Evolutionary conservation across 2,888 invertebrate genomes (phyloP), one percentile per base, ranked within the genome.

Genomic region (Caenorhabditis angaria): DNA sequence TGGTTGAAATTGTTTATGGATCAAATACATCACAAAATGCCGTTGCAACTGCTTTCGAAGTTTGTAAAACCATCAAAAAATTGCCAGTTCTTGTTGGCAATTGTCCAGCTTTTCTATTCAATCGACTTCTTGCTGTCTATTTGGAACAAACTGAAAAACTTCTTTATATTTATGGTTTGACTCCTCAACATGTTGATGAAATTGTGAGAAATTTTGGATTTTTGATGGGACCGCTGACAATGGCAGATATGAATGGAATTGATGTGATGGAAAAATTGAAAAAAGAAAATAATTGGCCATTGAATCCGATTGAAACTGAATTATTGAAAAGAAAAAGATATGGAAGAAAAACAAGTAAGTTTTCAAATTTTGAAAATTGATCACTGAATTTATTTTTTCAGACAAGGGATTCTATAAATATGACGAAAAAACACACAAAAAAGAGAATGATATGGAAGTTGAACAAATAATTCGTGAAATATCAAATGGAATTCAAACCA

Each of bases 21-120:
- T 73, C 72, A 14, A 56, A 87, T 20, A 88, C 89, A 0, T 87
- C 87, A 1, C 83, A 87, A 27, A 68, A 83, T 32, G 87, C 89
- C 8, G 87, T 88, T 8, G 89, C 89, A 20, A 88, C 89, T 1
- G 87, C 88, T 22, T 88, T 88, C 84, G 82, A 85, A 41, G 82
- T 88, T 56, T 88, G 88, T 24, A 82, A 82, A 55, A 82, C 75
- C 29, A 88, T 89, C 66, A 86, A 86, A 65, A 89, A 89, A 85
- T 51, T 81, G 14, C 75, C 81, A 6, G 75, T 83, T 27, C 77
- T 83, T 10, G 83, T 83, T 20, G 78, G 76, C n/a, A 82, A 82
- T 61, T 82, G 81, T 58, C 80, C 82, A 1, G 77, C 79, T 18
- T 83, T 83, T 58, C 74, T 83, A 4, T 82, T 83, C 76, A 83